A percentile compares a stretch with the other conserved stretches of the same genome.
phyloP scores from a whole-genome alignment of 2,888 invertebrate species.

The Drosophila birchii region DNA sequence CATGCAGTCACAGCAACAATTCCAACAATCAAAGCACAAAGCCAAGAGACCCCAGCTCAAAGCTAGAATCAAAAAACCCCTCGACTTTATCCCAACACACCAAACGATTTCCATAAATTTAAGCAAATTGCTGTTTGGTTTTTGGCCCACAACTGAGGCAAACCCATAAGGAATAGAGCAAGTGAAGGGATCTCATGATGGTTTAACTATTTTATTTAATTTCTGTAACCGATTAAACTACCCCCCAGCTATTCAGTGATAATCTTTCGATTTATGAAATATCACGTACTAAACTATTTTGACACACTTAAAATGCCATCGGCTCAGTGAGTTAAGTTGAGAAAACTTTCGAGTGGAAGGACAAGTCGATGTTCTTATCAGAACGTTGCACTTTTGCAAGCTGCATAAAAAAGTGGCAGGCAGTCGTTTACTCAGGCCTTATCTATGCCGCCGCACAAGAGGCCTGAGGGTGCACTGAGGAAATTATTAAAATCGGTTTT shows the following conservation, averaged over 20 bases:
- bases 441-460: conserved; percentile 61
- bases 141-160: conserved; percentile 44
- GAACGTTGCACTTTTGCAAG: conserved; percentile 73
- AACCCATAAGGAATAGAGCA: neutral
- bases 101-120: conserved; percentile 74
- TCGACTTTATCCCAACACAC: conserved; percentile 28
- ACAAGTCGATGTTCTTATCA: conserved; percentile 59
- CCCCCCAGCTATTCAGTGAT: conserved; percentile 15
- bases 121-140: conserved; percentile 66
- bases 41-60: conserved; percentile 11
- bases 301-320: conserved; percentile 69
- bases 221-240: conserved; percentile 3
- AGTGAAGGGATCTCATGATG: neutral
- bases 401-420: conserved; percentile 40
- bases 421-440: conserved; percentile 46
- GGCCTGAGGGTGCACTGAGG: conserved; percentile 47
- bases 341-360: conserved; percentile 43
- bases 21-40: conserved; percentile 57
- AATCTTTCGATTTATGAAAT: conserved; percentile 42
- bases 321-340: conserved; percentile 44
- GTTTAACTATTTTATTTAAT: neutral
- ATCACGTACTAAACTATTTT: conserved; percentile 66
- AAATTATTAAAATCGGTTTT: conserved; percentile 73
- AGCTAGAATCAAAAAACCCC: conserved; percentile 18
- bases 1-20: conserved; percentile 75